Base-by-base conservation (phyloP, 2,888 invertebrate species). In the Synergus itoensis region DNA sequence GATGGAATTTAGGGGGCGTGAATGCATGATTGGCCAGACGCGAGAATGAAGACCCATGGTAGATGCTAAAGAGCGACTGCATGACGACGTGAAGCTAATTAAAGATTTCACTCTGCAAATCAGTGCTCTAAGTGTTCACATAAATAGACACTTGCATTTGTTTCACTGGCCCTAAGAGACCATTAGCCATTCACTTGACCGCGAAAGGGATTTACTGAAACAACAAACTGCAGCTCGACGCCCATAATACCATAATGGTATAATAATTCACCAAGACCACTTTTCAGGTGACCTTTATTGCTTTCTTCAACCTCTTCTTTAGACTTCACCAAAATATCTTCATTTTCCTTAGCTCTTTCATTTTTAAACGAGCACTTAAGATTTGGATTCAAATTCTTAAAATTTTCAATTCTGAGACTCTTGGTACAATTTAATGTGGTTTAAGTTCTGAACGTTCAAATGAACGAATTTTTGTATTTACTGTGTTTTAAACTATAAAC, bases 91-190 rank as follows among this genome's bases (percentile, higher is more conserved):
- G 11, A 41, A 60, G 76, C 76, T 76, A 76, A 76, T 76, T 76
- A 76, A 76, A 76, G 76, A 76, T 76, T 76, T 76, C 43, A 62
- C 60, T 76, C 76, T 43, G 60, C 1, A 76, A 62, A 76, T 76
- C 60, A 76, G 76, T 62, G 76, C 60, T 63, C 43, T 76, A 76
- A 76, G 76, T 76, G 62, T 76, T 41, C 60, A 63, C 60, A 63
- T 76, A 76, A 76, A 76, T 76, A 63, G 41, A 76, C 41, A 63
- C 60, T 76, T 76, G 43, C 62, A 41, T 11, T 76, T 76, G 60
- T 60, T 76, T 45, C 76, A 63, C 21, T 76, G 43, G 76, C 18
- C 62, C 62, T 40, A 60, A 45, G 45, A 45, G 69, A 69, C 28
- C 69, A 67, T 43, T 21, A 48, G 48, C 45, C 48, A 69, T 48